A percentile compares a stretch with the other conserved stretches of the same genome.
Evolutionary conservation across 2,888 invertebrate genomes (phyloP).

Genomic region (Epistrophe grossulariae): DNA sequence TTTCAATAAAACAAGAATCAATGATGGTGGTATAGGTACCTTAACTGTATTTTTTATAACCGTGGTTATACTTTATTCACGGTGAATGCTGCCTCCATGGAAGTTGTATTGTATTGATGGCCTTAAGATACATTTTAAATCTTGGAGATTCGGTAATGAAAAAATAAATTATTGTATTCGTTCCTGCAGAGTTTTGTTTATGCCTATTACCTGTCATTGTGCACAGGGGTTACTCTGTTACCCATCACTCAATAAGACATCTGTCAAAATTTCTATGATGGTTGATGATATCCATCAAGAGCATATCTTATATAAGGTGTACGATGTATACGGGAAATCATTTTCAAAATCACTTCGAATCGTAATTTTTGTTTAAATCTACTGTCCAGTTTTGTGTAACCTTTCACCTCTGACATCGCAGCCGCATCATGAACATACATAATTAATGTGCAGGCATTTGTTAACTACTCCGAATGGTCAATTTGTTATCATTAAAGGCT

Average conservation of each 20-base stretch:
- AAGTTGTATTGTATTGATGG: slow-evolving; percentile 6
- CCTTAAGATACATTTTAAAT: slow-evolving; percentile 26
- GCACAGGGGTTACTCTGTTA: slow-evolving; percentile 29
- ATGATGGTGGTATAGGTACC: slow-evolving; percentile 23
- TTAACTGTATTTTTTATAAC: slow-evolving; percentile 32
- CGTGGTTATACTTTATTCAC: slow-evolving; percentile 51
- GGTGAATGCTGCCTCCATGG: slow-evolving; percentile 37
- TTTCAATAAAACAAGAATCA: slow-evolving; percentile 55
- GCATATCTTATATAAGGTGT: slow-evolving; percentile 16
- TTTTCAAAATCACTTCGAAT: slow-evolving; percentile 53
- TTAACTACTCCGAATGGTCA: slow-evolving; percentile 65
- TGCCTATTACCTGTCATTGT: slow-evolving; percentile 64
- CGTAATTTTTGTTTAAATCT: slow-evolving; percentile 31
- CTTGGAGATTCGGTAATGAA: slow-evolving; percentile 46
- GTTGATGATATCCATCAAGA: slow-evolving; percentile 41
- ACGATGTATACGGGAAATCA: slow-evolving; percentile 40
- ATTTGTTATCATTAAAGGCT: slow-evolving; percentile 75
- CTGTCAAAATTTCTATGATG: slow-evolving; percentile 70
- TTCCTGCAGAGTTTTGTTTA: slow-evolving; percentile 33
- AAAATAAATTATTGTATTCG: slow-evolving; percentile 34
- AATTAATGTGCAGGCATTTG: slow-evolving; percentile 72
- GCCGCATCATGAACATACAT: slow-evolving; percentile 12
- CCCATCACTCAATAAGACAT: slow-evolving; percentile 53
- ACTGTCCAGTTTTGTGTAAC: slow-evolving; percentile 62
- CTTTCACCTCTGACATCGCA: slow-evolving; percentile 68